Conservation (phyloP, 2,113 vertebrate species). For the Galemys pyrenaicus region DNA sequence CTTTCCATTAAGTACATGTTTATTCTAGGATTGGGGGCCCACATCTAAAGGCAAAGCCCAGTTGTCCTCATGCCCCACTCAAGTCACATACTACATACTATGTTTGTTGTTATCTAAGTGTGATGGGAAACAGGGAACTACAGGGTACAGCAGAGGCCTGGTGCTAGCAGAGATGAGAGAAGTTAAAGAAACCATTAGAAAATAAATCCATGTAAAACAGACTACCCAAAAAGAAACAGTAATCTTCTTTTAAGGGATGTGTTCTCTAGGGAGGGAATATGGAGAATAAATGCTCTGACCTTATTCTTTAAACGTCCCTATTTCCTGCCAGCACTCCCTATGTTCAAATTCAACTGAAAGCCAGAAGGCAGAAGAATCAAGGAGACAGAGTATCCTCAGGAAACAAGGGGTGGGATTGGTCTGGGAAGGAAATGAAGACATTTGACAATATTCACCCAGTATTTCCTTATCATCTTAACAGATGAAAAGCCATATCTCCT, state of each 20-base stretch:
- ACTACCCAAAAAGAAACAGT: background rate
- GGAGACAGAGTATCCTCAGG: background rate
- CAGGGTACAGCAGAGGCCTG: background rate
- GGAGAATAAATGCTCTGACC: background rate
- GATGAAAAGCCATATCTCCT: background rate
- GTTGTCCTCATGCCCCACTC: background rate
- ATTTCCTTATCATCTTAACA: constrained; percentile 23
- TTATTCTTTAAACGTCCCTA: background rate
- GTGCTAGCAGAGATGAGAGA: background rate
- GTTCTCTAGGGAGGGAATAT: background rate
- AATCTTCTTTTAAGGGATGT: background rate
- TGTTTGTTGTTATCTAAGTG: background rate
- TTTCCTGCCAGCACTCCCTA: background rate
- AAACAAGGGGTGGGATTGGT: background rate
- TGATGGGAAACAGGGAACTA: background rate
- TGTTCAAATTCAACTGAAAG: background rate
- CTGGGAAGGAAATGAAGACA: background rate
- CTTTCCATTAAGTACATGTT: background rate
- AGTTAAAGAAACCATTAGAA: background rate
- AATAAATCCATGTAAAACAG: background rate
- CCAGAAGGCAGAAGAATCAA: background rate
- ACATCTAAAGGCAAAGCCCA: background rate
- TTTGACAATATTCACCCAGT: background rate
- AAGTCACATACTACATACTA: background rate
- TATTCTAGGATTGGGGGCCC: background rate